These are phyloP conservation scores for Xenopus laevis DNA, from an alignment of 2,113 vertebrate species.

Conservation along the genomic window DNA sequence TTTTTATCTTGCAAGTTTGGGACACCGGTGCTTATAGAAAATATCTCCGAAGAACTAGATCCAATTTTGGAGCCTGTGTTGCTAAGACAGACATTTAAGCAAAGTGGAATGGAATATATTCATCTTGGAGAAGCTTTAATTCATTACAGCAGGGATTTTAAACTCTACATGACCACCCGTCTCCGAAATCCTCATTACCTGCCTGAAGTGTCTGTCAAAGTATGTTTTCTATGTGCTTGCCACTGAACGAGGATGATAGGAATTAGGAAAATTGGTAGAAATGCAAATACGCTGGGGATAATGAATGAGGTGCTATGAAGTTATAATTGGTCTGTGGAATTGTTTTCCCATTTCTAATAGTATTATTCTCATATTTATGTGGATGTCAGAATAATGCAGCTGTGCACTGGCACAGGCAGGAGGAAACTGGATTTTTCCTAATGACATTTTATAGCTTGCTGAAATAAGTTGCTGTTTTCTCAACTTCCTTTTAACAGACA, in stretches of 20 bases:
- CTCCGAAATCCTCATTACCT: slow-evolving; percentile 62
- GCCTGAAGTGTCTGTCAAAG: slow-evolving; percentile 59
- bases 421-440: slow-evolving; percentile 24
- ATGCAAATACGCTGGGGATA: slow-evolving; percentile 40
- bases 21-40: slow-evolving; percentile 52
- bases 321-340: slow-evolving; percentile 42
- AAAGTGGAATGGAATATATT: slow-evolving; percentile 50
- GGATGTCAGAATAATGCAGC: slow-evolving; percentile 43
- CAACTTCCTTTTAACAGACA: slow-evolving; percentile 24
- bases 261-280: slow-evolving; percentile 43
- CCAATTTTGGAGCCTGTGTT: slow-evolving; percentile 40
- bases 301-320: slow-evolving; percentile 35
- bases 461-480: slow-evolving; percentile 22
- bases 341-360: slow-evolving; percentile 40
- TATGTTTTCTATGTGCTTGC: slow-evolving; percentile 56
- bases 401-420: slow-evolving; percentile 27
- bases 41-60: slow-evolving; percentile 53
- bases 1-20: slow-evolving; percentile 41
- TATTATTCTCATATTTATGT: slow-evolving; percentile 42
- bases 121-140: slow-evolving; percentile 48
- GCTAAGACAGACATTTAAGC: slow-evolving; percentile 53
- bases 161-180: slow-evolving; percentile 54
- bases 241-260: slow-evolving; percentile 47
- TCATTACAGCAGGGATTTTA: slow-evolving; percentile 58
- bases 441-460: slow-evolving; percentile 33